Evolutionary conservation across 2,113 vertebrate species (phyloP).

Genomic region (Chionis minor): DNA sequence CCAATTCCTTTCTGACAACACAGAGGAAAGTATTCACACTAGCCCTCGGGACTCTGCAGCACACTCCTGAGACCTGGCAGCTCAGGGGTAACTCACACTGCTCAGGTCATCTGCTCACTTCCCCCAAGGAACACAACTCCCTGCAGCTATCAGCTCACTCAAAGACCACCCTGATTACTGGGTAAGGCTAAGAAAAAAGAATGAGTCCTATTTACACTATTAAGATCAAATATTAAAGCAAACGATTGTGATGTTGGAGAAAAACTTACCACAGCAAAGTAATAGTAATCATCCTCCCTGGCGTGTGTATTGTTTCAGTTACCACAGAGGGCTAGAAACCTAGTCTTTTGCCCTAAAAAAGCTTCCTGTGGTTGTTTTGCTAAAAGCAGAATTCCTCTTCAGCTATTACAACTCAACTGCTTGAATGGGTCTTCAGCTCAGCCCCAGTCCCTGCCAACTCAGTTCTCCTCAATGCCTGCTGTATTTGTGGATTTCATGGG

Average conservation of each 20-base stretch:
- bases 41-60: not conserved
- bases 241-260: not conserved
- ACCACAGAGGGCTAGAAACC: not conserved
- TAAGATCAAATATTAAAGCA: not conserved
- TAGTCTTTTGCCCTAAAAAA: not conserved
- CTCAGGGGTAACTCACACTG: not conserved
- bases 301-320: not conserved
- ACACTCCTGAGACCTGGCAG: not conserved
- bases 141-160: not conserved
- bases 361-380: not conserved
- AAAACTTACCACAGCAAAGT: not conserved
- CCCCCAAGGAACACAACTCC: not conserved
- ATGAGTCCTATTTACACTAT: not conserved
- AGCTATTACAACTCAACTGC: not conserved
- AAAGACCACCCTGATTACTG: not conserved
- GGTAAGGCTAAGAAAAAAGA: not conserved
- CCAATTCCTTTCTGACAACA: not conserved
- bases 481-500: not conserved
- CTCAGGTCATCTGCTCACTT: not conserved
- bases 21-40: not conserved
- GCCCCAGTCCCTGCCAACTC: not conserved
- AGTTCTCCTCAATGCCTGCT: not conserved
- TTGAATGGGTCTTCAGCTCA: not conserved
- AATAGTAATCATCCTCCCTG: not conserved
- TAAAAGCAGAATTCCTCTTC: not conserved